Evolutionary conservation across 2,888 invertebrate species (phyloP), one percentile per base, ranked within the genome.

Genomic region (Graphium colonna): DNA sequence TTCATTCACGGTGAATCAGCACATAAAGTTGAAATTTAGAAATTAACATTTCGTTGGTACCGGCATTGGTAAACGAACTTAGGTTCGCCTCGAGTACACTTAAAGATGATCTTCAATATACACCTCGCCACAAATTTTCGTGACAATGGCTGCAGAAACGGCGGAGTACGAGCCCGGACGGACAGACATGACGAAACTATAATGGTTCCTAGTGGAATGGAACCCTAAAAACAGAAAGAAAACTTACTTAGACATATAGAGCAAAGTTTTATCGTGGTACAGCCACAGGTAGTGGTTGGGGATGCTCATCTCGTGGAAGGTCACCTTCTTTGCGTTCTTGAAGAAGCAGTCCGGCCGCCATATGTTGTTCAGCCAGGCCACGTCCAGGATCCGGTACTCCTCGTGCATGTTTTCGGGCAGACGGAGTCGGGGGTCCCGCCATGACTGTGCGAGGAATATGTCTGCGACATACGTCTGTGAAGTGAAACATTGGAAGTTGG

Each of bases 281-380:
- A 97, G 80, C 96, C 97, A 97, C 9, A 97, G 88, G 75, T 97
- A 97, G 79, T 97, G 97, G 75, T 97, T 97, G 0, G 97, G 97
- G 77, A 97, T 96, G 75, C 96, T 96, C 96, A 97, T 97, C 85
- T 97, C 96, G 67, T 97, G 97, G 72, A 97, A 97, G 12, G 96
- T 96, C n/a, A 92, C 97, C 73, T 96, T 96, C 83, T 97, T 97
- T 13, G 97, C 97, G 77, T 97, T 97, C 84, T 97, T 97, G 82
- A 97, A 97, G 86, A 97, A 97, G 77, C 96, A 96, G 82, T 97
- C 97, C 0, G 97, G 97, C 54, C 97, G 91, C 97, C 97, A 97
- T 75, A 97, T 97, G 77, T 93, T 88, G 83, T 96, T 95, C 67
- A 97, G 86, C 96, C 96, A 97, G 66, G 95, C 96, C 18, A 96